phyloP scores from a whole-genome alignment of 2,888 invertebrate species.

The Tetrapedia diversipes region DNA sequence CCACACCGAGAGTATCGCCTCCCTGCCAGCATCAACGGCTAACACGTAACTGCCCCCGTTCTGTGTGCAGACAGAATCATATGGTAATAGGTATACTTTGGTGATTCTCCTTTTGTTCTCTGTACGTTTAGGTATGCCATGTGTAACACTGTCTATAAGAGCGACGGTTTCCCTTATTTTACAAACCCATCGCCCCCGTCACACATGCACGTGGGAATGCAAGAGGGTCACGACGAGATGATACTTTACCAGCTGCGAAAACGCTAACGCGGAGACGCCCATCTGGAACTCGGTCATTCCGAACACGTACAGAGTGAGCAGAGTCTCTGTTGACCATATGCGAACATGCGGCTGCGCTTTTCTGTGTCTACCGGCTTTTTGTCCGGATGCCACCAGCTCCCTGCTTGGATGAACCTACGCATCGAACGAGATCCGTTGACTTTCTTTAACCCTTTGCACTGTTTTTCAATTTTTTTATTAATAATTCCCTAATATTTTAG shows the following conservation, averaged over 20 bases:
- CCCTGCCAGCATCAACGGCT: slow-evolving; percentile 94
- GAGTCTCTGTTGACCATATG: slow-evolving; percentile 95
- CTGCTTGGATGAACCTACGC: slow-evolving; percentile 90
- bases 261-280: slow-evolving; percentile 94
- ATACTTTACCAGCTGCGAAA: slow-evolving; percentile 91
- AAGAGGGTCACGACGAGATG: not conserved
- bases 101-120: too few relatives aligned
- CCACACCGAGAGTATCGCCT: slow-evolving; percentile 96
- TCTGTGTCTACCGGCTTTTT: slow-evolving; percentile 91
- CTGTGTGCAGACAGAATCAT: slow-evolving; percentile 83
- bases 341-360: slow-evolving; percentile 95
- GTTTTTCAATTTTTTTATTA: not conserved
- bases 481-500: too few relatives aligned
- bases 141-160: too few relatives aligned
- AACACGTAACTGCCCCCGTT: slow-evolving; percentile 95
- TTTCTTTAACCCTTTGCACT: not conserved
- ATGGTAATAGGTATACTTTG: too few relatives aligned
- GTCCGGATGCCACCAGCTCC: slow-evolving; percentile 95
- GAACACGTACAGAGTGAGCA: slow-evolving; percentile 94
- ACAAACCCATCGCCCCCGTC: too few relatives aligned
- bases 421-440: not conserved
- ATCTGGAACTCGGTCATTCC: slow-evolving; percentile 95
- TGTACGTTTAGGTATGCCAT: too few relatives aligned
- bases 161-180: too few relatives aligned
- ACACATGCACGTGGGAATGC: too few relatives aligned